Conservation (phyloP, 2,113 vertebrate genomes). For the Lanius collurio region DNA sequence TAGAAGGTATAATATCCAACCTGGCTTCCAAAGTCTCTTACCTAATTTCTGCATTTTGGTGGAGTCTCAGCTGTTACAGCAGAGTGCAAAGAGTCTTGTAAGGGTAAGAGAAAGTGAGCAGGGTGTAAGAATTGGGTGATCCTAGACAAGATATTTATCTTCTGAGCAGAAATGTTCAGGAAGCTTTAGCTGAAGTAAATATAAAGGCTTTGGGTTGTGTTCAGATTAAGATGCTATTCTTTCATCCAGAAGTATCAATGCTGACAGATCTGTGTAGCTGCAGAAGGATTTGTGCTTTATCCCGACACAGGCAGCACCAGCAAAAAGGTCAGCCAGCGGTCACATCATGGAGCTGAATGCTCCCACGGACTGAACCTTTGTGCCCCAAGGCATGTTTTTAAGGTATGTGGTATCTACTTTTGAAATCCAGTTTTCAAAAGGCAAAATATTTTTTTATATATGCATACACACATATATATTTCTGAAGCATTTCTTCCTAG, state of each 20-base stretch:
- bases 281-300: neutral
- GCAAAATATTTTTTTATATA: neutral
- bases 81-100: neutral
- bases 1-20: neutral
- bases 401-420: neutral
- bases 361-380: neutral
- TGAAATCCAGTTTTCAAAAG: neutral
- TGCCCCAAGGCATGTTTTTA: neutral
- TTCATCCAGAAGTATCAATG: neutral
- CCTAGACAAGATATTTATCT: neutral
- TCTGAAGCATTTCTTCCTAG: neutral
- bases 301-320: neutral
- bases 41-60: neutral
- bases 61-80: neutral
- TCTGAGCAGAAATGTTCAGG: neutral
- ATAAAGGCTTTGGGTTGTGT: neutral
- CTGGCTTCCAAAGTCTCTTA: neutral
- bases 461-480: neutral
- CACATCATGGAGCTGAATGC: neutral
- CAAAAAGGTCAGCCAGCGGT: neutral
- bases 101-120: neutral
- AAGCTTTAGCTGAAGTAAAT: neutral
- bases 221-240: neutral
- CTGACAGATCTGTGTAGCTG: neutral
- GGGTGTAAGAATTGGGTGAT: neutral